A percentile compares a stretch with the other conserved stretches of the same genome.
These are phyloP conservation scores for Siphonodentalium dalli DNA, from an alignment of 2,888 invertebrate genomes.

Conservation along the genomic window DNA sequence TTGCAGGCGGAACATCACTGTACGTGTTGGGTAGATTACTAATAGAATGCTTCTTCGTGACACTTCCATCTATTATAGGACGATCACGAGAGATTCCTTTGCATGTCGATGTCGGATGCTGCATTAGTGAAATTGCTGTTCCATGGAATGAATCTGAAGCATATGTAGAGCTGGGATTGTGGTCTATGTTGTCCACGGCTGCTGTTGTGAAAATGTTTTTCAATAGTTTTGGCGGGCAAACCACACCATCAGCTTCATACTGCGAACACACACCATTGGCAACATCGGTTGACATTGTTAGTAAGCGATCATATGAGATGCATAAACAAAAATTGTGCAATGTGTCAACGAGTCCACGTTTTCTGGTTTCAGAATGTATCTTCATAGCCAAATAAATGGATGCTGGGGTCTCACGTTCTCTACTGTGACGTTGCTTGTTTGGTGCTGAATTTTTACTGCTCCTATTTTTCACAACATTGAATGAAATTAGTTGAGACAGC, in stretches of 20 bases:
- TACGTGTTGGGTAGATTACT: not conserved
- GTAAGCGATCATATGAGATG: slow-evolving; percentile 7
- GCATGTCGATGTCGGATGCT: slow-evolving; percentile 4
- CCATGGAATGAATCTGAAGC: slow-evolving; percentile 21
- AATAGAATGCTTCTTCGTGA: not conserved
- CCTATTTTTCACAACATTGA: too few species aligned
- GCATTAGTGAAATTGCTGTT: slow-evolving; percentile 18
- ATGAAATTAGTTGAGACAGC: too few species aligned
- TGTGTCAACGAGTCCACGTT: not conserved
- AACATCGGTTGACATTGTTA: not conserved
- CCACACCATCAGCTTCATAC: slow-evolving; percentile 9
- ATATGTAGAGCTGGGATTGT: slow-evolving; percentile 15
- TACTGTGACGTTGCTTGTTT: not conserved
- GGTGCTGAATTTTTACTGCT: not conserved
- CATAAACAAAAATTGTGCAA: slow-evolving; percentile 10
- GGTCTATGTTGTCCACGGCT: slow-evolving; percentile 26
- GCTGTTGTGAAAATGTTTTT: slow-evolving; percentile 8
- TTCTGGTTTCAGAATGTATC: not conserved
- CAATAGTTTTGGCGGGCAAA: slow-evolving; percentile 8
- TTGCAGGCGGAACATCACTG: not conserved
- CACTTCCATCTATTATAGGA: not conserved
- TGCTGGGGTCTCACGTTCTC: slow-evolving; percentile 1
- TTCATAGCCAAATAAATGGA: slow-evolving; percentile 9
- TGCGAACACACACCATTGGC: not conserved
- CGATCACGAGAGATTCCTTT: slow-evolving; percentile 1